Conservation (phyloP, 2,888 invertebrate species). For the Melolontha melolontha region DNA sequence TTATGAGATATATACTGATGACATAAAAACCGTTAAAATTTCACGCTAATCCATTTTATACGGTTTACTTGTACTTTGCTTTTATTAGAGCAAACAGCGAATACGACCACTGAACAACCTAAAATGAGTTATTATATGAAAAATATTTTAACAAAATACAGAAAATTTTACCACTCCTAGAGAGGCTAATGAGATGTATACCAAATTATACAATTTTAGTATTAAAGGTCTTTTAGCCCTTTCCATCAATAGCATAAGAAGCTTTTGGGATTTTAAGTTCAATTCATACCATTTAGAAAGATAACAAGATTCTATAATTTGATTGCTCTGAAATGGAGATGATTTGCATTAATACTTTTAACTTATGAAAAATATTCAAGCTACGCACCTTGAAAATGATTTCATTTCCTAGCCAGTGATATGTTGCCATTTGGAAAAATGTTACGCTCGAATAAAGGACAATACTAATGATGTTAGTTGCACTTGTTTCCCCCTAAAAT, state of each 20-base stretch:
- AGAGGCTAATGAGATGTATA: constrained; percentile 35
- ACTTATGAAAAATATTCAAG: background rate
- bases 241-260: constrained; percentile 48
- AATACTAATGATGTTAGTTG: constrained; percentile 13
- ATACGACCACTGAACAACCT: constrained; percentile 38
- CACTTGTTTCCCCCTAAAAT: constrained; percentile 8
- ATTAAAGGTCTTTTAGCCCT: constrained; percentile 44
- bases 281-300: constrained; percentile 44
- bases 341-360: background rate
- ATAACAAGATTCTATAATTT: constrained; percentile 46
- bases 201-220: constrained; percentile 39
- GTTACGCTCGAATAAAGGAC: constrained; percentile 11
- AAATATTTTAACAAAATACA: background rate
- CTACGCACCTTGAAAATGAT: constrained; percentile 9
- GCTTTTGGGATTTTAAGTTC: constrained; percentile 34
- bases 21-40: too few relatives aligned
- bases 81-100: constrained; percentile 36
- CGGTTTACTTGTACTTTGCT: constrained; percentile 2
- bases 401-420: constrained; percentile 24
- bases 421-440: constrained; percentile 16
- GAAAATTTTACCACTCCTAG: constrained; percentile 28
- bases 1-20: too few relatives aligned
- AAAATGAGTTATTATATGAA: constrained; percentile 8
- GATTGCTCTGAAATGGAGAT: constrained; percentile 41
- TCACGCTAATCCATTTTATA: too few relatives aligned